These are phyloP conservation scores for Microctonus brassicae DNA, from an alignment of 2,888 invertebrate species.

Conservation along the genomic window DNA sequence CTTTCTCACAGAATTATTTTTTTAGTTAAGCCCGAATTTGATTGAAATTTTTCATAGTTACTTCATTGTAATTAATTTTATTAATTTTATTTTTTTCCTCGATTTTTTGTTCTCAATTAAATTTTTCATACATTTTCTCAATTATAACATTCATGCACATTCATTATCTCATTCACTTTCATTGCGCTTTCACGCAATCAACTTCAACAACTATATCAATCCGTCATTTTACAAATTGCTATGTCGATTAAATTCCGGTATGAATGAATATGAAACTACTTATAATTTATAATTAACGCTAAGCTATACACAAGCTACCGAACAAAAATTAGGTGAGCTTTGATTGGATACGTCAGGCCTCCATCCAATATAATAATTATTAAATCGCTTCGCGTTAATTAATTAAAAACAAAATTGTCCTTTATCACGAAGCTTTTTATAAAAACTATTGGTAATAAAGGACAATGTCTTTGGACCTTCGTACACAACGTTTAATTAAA, in stretches of 20 bases:
- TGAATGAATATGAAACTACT: constrained; percentile 63
- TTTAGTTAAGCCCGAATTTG: constrained; percentile 13
- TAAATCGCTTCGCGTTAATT: constrained; percentile 4
- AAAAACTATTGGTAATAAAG: background rate
- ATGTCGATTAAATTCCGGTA: constrained; percentile 52
- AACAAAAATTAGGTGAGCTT: constrained; percentile 26
- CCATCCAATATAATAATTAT: background rate
- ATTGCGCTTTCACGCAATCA: constrained; percentile 3
- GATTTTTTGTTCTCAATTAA: constrained; percentile 13
- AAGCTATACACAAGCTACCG: constrained; percentile 43
- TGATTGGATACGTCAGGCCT: constrained; percentile 32
- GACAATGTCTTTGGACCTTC: constrained; percentile 15
- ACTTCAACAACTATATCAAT: constrained; percentile 11
- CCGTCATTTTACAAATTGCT: constrained; percentile 49
- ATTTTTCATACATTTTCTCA: constrained; percentile 6
- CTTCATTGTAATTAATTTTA: constrained; percentile 25
- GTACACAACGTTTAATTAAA: background rate
- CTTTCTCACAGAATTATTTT: background rate
- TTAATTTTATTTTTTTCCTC: background rate
- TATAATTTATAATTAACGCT: constrained; percentile 44
- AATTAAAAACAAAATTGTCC: constrained; percentile 6
- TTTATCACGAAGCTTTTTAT: background rate
- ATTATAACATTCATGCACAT: background rate
- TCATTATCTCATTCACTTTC: constrained; percentile 15
- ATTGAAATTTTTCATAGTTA: constrained; percentile 19